phyloP scores from a whole-genome alignment of 2,888 invertebrate species.

The Orthonychiurus folsomi region DNA sequence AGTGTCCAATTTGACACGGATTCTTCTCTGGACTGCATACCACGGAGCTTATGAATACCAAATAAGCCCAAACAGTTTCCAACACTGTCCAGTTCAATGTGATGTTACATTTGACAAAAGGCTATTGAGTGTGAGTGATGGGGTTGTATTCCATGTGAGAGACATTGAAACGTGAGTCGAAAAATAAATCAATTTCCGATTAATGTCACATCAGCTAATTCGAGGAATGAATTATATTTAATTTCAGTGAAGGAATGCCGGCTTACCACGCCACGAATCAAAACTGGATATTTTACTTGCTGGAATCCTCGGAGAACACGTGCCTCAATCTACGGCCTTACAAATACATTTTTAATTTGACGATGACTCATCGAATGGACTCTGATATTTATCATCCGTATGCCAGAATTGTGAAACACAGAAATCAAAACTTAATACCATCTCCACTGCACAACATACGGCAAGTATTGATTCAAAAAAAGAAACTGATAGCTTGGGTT shows the following conservation, averaged over 20 bases:
- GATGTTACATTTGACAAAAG: constrained; percentile 29
- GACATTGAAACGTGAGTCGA: constrained; percentile 10
- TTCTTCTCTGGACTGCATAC: constrained; percentile 9
- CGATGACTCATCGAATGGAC: constrained; percentile 23
- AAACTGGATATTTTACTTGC: constrained; percentile 32
- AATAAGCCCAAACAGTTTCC: constrained; percentile 15
- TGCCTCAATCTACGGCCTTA: constrained; percentile 28
- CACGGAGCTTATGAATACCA: not conserved
- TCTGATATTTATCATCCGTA: constrained; percentile 35
- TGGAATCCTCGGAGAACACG: constrained; percentile 32
- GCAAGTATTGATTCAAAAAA: constrained; percentile 15
- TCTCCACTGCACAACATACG: not conserved
- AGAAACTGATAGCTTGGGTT: constrained; percentile 40
- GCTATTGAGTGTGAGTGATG: constrained; percentile 27
- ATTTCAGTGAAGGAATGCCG: not conserved
- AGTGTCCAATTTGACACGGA: not conserved
- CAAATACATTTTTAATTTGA: constrained; percentile 28
- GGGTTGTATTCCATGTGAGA: constrained; percentile 30
- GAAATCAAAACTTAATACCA: not conserved
- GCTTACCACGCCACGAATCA: constrained; percentile 17
- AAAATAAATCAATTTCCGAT: not conserved
- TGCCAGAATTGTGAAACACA: constrained; percentile 18
- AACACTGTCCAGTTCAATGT: constrained; percentile 31
- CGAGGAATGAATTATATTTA: not conserved
- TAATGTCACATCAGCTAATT: not conserved